phyloP scores from a whole-genome alignment of 2,888 invertebrate genomes.

The Odontocerum albicorne region DNA sequence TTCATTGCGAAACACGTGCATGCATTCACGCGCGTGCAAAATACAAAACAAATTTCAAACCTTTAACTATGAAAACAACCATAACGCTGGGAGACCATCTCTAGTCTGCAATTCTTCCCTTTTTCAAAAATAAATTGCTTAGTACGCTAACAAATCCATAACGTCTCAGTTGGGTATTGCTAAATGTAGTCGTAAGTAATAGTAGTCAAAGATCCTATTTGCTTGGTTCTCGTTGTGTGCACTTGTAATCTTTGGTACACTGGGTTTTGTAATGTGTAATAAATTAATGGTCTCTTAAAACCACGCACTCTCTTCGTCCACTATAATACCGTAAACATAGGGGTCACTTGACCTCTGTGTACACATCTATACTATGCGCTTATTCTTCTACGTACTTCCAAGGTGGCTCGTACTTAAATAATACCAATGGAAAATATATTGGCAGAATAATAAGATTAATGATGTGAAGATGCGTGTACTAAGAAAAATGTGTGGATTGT shows the following conservation, averaged over 20 bases:
- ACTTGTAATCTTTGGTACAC: not conserved
- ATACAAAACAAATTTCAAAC: not conserved
- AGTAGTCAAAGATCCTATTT: not conserved
- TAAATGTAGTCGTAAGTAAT: not conserved
- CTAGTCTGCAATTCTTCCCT: not conserved
- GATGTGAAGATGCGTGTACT: too few species aligned
- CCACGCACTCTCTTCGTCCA: conserved; percentile 3
- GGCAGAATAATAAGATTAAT: too few species aligned
- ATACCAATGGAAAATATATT: not conserved
- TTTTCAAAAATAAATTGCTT: not conserved
- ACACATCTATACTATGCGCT: not conserved
- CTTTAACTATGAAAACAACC: not conserved
- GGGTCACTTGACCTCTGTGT: conserved; percentile 14
- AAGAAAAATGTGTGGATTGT: too few species aligned
- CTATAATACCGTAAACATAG: conserved; percentile 13
- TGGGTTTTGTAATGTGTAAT: not conserved
- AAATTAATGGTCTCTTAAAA: conserved; percentile 15
- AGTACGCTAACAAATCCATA: not conserved
- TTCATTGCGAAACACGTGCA: not conserved
- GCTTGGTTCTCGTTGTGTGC: not conserved
- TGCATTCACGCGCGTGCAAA: not conserved
- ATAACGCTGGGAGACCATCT: not conserved
- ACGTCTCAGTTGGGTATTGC: not conserved
- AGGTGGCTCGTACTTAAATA: not conserved
- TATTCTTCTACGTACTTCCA: not conserved